Conservation (phyloP, 2,113 vertebrate species). For the Eolophus roseicapilla region DNA sequence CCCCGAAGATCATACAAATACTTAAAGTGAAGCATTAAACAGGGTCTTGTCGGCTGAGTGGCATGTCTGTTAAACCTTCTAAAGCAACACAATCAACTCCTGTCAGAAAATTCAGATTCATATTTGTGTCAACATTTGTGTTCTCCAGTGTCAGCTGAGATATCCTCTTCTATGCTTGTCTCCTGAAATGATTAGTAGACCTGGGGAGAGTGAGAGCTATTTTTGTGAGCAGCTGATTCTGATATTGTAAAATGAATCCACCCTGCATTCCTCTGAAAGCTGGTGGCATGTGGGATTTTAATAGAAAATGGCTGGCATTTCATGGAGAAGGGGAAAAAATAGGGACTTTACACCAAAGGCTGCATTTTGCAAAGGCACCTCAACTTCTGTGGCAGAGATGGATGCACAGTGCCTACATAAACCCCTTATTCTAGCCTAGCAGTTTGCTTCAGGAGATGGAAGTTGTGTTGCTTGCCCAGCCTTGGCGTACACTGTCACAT, state of each 20-base stretch:
- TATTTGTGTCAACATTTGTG: conserved; percentile 67
- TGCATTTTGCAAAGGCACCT: not conserved
- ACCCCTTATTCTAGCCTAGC: not conserved
- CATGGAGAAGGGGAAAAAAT: not conserved
- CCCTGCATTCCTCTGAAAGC: not conserved
- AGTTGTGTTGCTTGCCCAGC: not conserved
- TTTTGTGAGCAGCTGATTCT: conserved; percentile 46
- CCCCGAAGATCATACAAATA: conserved; percentile 31
- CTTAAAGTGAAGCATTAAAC: conserved; percentile 59
- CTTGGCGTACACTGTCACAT: fast-evolving
- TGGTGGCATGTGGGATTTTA: not conserved
- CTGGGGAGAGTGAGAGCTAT: conserved; percentile 22
- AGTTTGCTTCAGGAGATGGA: not conserved
- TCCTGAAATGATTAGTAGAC: conserved; percentile 54
- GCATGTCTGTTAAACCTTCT: conserved; percentile 65
- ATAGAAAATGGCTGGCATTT: not conserved
- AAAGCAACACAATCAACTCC: conserved; percentile 56
- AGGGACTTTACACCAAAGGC: not conserved
- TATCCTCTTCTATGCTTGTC: conserved; percentile 39
- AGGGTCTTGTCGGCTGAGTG: conserved; percentile 49
- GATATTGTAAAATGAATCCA: conserved; percentile 21
- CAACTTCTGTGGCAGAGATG: not conserved
- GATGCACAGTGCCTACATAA: not conserved
- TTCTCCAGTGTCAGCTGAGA: conserved; percentile 39
- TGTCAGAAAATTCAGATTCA: conserved; percentile 65